Percentiles rank a stretch among this genome's conserved stretches.
Evolutionary conservation across 2,113 vertebrate species (phyloP).

Genomic region (Muntiacus reevesi): DNA sequence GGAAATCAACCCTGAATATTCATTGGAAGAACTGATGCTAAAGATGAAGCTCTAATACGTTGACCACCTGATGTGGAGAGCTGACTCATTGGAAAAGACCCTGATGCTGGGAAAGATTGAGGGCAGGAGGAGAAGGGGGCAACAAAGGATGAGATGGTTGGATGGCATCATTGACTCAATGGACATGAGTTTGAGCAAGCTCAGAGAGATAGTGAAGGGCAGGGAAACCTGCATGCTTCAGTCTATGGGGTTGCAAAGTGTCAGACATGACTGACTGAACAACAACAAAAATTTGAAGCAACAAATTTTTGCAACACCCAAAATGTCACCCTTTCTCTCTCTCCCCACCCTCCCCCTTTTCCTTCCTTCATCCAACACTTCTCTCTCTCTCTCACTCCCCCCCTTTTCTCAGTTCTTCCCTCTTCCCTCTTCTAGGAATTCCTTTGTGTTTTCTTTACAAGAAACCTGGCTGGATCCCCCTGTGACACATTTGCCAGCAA

Average conservation of each 20-base stretch:
- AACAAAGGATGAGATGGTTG: not conserved
- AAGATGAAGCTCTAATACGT: not conserved
- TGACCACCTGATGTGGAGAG: not conserved
- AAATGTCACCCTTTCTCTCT: not conserved
- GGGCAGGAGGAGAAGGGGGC: not conserved
- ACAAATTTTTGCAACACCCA: too few species aligned
- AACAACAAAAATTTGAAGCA: not conserved
- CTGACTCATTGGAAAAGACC: not conserved
- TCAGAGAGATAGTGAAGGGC: not conserved
- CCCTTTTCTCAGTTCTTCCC: not conserved
- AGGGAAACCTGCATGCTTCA: not conserved
- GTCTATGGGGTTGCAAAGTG: not conserved
- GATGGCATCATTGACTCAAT: not conserved
- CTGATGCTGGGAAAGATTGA: not conserved
- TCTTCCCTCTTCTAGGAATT: not conserved
- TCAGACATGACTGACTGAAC: not conserved
- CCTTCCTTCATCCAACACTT: rapidly evolving
- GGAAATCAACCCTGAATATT: not conserved
- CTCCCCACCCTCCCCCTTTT: rapidly evolving
- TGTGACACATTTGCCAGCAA: not conserved
- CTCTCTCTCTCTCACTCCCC: rapidly evolving
- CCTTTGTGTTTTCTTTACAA: not conserved
- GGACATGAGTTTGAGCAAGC: not conserved
- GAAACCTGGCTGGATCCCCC: not conserved
- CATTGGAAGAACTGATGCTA: not conserved